These are phyloP conservation scores for Pseudomyrmex pallidus DNA, from an alignment of 1,140 invertebrate genomes.

Conservation along the genomic window DNA sequence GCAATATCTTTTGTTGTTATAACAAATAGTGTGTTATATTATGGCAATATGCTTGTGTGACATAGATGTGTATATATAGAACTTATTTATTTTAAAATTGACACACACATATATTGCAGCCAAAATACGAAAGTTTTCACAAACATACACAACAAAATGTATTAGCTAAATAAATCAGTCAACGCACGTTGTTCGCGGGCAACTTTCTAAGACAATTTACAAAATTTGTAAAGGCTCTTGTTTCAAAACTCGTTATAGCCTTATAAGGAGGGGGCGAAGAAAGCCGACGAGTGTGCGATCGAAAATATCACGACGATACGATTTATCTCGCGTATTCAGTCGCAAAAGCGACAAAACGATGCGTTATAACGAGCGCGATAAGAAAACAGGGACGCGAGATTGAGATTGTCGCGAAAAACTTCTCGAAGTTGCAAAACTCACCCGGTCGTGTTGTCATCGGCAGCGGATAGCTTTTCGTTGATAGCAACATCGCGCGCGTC, in stretches of 20 bases:
- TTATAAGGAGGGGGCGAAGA: conserved; percentile 78
- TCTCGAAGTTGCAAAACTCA: conserved; percentile 62
- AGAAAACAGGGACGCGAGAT: not conserved
- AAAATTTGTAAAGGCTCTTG: conserved; percentile 64
- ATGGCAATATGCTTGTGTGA: not conserved
- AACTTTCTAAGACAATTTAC: not conserved
- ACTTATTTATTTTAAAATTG: conserved; percentile 28
- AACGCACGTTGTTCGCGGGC: not conserved
- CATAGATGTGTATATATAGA: not conserved
- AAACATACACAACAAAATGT: not conserved
- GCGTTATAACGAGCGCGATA: not conserved
- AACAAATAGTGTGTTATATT: not conserved
- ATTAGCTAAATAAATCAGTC: not conserved
- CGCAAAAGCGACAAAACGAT: not conserved
- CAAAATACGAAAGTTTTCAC: conserved; percentile 1
- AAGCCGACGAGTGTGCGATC: conserved; percentile 26
- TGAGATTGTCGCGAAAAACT: not conserved
- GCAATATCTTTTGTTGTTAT: no score
- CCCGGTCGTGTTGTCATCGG: conserved; percentile 79
- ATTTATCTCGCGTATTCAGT: not conserved
- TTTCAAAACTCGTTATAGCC: conserved; percentile 80
- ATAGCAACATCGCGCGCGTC: conserved; percentile 80
- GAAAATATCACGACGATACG: conserved; percentile 33
- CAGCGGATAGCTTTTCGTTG: conserved; percentile 78
- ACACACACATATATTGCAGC: not conserved